Percentiles rank a stretch among this genome's conserved stretches.
Evolutionary conservation across 2,113 vertebrate species (phyloP).

Genomic region (Hypocryptadius cinnamomeus): DNA sequence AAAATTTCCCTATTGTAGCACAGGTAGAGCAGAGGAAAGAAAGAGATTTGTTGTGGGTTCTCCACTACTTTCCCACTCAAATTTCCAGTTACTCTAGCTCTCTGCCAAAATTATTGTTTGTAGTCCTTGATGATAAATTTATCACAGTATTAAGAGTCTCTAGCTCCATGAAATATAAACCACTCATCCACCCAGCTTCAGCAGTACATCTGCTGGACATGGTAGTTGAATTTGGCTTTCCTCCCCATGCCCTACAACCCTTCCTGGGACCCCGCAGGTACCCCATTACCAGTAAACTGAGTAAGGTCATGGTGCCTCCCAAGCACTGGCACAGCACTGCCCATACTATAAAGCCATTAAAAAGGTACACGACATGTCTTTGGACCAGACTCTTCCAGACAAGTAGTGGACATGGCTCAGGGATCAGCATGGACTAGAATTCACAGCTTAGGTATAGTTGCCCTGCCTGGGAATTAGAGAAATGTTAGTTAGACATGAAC

Average conservation of each 20-base stretch:
- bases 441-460: not conserved
- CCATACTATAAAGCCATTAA: not conserved
- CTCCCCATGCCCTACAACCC: fast-evolving
- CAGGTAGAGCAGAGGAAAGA: not conserved
- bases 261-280: not conserved
- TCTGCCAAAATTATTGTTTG: not conserved
- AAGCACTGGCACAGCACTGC: not conserved
- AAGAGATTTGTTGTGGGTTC: not conserved
- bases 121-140: not conserved
- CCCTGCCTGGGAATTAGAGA: not conserved
- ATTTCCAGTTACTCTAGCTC: not conserved
- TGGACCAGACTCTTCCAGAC: not conserved
- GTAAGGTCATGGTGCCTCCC: not conserved
- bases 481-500: not conserved
- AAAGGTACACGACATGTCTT: not conserved
- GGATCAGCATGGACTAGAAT: not conserved
- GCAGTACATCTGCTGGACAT: not conserved
- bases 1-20: not conserved
- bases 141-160: not conserved
- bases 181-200: not conserved
- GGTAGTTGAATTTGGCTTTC: not conserved
- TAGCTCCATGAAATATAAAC: not conserved
- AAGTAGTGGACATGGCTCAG: not conserved
- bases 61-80: not conserved
- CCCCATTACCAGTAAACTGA: not conserved